Evolutionary conservation across 2,113 vertebrate species (phyloP), one percentile per base, ranked within the genome.

Genomic region (Lontra canadensis): DNA sequence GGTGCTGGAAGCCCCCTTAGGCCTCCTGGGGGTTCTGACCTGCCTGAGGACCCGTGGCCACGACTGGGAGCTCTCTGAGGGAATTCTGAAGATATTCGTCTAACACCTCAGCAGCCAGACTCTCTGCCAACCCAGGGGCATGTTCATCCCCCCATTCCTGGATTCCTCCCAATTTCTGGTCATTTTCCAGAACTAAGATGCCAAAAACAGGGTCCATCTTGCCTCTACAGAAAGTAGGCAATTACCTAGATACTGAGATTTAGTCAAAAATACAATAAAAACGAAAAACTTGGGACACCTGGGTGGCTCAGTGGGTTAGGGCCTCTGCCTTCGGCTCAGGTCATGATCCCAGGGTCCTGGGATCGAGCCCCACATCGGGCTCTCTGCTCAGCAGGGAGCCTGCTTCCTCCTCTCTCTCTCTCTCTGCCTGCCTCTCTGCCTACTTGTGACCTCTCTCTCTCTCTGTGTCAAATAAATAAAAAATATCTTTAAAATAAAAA

Each of bases 141-240:
- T 52, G 13, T 76, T 36, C 31, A 96, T 47, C 44, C 42, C 57
- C 47, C 39, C 11, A 34, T 83, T 95, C 26, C 74, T 81, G 34
- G 14, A 49, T 92, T 95, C 21, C 4, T 78, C 29, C 49, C 36
- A 36, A 59, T 39, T 95, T 89, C 49, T 85, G 49, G 49, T 91
- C 49, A 92, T 57, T 84, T 79, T 73, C 80, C 44, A 63, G 47
- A 39, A 78, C 25, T n/a, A 61, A 67, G 18, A 65, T 78, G 25
- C 49, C 52, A 95, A 85, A 93, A 84, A 76, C n/a, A 34, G 57
- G 9, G 21, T 42, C 94, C 42, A 23, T 20, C 39, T 71, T 63
- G 47, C 74, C 47, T 39, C 42, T 26, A 84, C 23, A 88, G 5
- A 91, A 2, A 84, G 20, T 34, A 84, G 39, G 31, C 14, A 82